Evolutionary conservation across 1,140 invertebrate genomes (phyloP), one percentile per base, ranked within the genome.

Genomic region (Hyles euphorbiae): DNA sequence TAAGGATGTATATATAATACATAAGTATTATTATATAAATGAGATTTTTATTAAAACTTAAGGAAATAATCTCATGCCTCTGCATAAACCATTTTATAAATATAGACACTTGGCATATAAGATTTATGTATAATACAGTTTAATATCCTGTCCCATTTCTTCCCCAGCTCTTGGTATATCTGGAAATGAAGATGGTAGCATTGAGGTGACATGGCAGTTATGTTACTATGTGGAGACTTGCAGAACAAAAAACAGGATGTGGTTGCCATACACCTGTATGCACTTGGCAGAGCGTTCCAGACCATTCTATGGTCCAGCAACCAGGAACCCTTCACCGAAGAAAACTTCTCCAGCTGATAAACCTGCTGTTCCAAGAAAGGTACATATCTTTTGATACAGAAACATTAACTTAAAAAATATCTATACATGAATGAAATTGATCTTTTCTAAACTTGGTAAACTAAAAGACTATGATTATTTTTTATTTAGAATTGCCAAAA

Each of bases 211-310:
- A 34, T 65, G 77, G 52, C 63, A 84, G 45, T 58, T 88, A 5
- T 88, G 85, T 67, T 88, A 88, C 52, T 81, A 81, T 68, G 81
- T 87, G 36, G 79, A 88, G 60, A 81, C 76, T 9, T 67, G 67
- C 3, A 59, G 71, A 3, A 67, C 65, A 8, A 82, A 76, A 43
- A 53, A 84, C 4, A 65, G 63, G n/a, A 52, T 87, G 33, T 88
- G 85, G 85, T 44, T 88, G 7, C 85, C 85, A 6, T 88, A 85
- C 58, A 87, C 83, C n/a, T 64, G 76, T 43, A 67, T 88, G 43
- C 65, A 75, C 36, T 59, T 88, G 8, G 82, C 83, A 48, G 78
- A 75, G 47, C 61, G 85, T 5, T 81, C 78, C 5, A 71, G 85
- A 57, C 85, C 85, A 7, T 88, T 84, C 54, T 88, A 88, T 71